phyloP scores from a whole-genome alignment of 1,140 invertebrate genomes.

The Spodoptera frugiperda region DNA sequence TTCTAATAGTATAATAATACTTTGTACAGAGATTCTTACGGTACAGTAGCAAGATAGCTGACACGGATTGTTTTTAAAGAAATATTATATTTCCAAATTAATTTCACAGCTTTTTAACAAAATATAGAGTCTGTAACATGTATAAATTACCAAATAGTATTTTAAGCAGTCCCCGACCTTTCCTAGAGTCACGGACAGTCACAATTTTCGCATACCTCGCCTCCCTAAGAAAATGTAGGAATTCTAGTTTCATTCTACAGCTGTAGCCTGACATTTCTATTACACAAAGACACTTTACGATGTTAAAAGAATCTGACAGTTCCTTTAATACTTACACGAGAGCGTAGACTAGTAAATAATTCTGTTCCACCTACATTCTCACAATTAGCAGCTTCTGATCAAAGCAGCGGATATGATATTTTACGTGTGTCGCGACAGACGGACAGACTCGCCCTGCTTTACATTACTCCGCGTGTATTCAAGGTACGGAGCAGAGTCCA shows the following conservation, averaged over 20 bases:
- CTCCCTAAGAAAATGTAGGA: not conserved
- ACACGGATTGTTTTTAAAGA: too few relatives aligned
- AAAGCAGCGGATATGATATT: constrained; percentile 65
- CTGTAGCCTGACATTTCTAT: constrained; percentile 16
- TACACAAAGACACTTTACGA: constrained; percentile 16
- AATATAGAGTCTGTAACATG: too few relatives aligned
- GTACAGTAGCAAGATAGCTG: too few relatives aligned
- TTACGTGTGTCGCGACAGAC: constrained; percentile 48
- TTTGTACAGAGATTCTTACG: too few relatives aligned
- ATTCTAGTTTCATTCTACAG: constrained; percentile 4
- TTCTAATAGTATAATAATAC: too few relatives aligned
- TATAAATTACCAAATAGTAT: not conserved
- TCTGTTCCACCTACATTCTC: constrained; percentile 18
- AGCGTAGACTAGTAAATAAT: constrained; percentile 29
- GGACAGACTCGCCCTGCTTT: constrained; percentile 21
- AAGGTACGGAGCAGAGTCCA: constrained; percentile 42
- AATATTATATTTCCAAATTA: too few relatives aligned
- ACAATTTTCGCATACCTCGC: not conserved
- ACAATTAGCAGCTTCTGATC: constrained; percentile 48
- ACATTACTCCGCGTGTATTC: constrained; percentile 17
- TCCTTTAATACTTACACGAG: constrained; percentile 17
- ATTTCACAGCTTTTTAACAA: too few relatives aligned
- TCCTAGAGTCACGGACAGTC: not conserved
- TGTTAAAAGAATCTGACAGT: constrained; percentile 17
- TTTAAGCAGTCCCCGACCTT: not conserved